Evolutionary conservation across 2,113 vertebrate species (phyloP), one percentile per base, ranked within the genome.

Genomic region (Sciurus niger): DNA sequence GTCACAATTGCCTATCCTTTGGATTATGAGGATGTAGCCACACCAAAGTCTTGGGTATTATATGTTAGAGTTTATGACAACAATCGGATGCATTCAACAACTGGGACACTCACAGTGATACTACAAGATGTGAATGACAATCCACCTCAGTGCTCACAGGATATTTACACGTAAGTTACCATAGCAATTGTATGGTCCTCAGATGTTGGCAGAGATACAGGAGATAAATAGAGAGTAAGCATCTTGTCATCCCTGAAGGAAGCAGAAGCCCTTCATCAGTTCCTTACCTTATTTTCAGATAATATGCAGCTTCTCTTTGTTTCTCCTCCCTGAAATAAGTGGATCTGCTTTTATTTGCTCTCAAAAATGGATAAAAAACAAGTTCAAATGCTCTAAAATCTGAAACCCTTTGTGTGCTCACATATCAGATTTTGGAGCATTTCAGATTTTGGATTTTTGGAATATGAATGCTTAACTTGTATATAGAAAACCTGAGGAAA

Each of bases 41-140:
- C 20, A 32, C 72, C 90, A 80, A 91, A 92, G n/a, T 76, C 94
- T 40, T 94, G 79, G n/a, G 0, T 60, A 70, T 86, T 97, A 12
- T 46, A 96, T 77, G 4, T 97, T 32, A 97, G 93, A 97, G 85
- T 12, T 84, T 97, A 86, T 55, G 93, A 97, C 24, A 90, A 86
- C 20, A 92, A 84, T 14, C 53, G 87, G 46, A 63, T 67, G 0
- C 68, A 95, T 86, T 98, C 97, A 72, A 90, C 76, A 34, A 89
- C 74, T 25, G 91, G 73, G 60, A 60, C 85, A 22, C 0, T 96
- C 63, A 93, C 46, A 28, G 34, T 87, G 78, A 72, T 92, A 94
- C 95, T 98, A 63, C 97, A 96, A 30, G 95, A 95, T 74, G 32
- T 95, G 60, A 96, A 97, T 20, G 74, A 94, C 63, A 97, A 96